Evolutionary conservation across 2,888 invertebrate species (phyloP).

Genomic region (Ochropacha duplaris): DNA sequence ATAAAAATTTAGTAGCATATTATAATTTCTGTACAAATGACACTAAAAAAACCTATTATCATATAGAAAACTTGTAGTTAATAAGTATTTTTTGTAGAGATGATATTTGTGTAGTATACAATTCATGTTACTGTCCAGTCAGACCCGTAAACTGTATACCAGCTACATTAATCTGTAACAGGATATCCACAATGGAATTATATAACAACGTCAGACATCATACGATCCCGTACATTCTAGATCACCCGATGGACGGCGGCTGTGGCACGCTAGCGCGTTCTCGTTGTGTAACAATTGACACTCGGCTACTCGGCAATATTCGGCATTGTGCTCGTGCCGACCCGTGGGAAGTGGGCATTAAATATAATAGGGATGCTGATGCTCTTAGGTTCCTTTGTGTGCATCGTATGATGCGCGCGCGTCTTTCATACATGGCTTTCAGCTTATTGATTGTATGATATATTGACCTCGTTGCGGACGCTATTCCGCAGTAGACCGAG

Average conservation of each 20-base stretch:
- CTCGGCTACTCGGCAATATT: slow-evolving; percentile 5
- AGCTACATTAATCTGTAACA: slow-evolving; percentile 24
- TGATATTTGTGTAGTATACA: no score
- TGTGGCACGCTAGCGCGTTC: not conserved
- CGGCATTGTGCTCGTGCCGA: slow-evolving; percentile 23
- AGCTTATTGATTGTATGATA: slow-evolving; percentile 8
- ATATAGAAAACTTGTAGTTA: no score
- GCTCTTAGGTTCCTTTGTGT: slow-evolving; percentile 33
- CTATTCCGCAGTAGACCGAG: not conserved
- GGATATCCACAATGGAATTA: slow-evolving; percentile 26
- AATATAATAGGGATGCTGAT: slow-evolving; percentile 9
- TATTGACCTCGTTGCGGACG: slow-evolving; percentile 14
- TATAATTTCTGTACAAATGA: no score
- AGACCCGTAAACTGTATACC: not conserved
- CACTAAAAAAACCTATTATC: no score
- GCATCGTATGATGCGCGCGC: slow-evolving; percentile 35
- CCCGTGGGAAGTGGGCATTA: slow-evolving; percentile 32
- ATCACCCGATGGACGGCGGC: slow-evolving; percentile 5
- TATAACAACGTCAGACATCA: slow-evolving; percentile 43
- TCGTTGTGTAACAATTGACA: slow-evolving; percentile 26
- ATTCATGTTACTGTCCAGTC: no score
- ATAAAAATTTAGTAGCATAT: no score
- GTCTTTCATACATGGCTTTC: slow-evolving; percentile 10
- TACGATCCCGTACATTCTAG: slow-evolving; percentile 21
- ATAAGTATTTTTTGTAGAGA: no score